phyloP scores from a whole-genome alignment of 2,888 invertebrate genomes.

The Zygaena filipendulae region DNA sequence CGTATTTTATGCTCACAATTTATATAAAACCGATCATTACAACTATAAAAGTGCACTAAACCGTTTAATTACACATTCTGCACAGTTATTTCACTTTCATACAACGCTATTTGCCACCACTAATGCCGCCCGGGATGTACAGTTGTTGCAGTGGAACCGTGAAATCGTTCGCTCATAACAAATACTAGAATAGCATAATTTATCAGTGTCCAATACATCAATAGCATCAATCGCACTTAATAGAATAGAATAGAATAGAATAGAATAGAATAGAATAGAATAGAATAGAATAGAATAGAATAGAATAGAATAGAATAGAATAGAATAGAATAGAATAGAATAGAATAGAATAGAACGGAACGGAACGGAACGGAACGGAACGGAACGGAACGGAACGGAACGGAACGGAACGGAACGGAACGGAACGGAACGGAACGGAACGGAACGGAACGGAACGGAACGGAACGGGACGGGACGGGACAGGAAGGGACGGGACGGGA shows the following conservation, averaged over 20 bases:
- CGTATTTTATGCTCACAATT: too few species aligned
- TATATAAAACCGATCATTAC: neutral
- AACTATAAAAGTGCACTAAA: neutral
- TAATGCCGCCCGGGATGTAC: too few species aligned
- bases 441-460: too few species aligned
- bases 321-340: neutral
- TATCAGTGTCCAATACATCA: too few species aligned
- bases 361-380: neutral
- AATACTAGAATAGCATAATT: too few species aligned
- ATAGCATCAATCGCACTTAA: too few species aligned
- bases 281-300: slow-evolving; percentile 1
- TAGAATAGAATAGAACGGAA: neutral
- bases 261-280: slow-evolving; percentile 1
- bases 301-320: slow-evolving; percentile 1
- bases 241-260: slow-evolving; percentile 2
- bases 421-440: too few species aligned
- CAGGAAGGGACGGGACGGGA: too few species aligned
- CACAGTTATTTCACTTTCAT: neutral
- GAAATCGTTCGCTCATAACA: too few species aligned
- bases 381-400: slow-evolving; percentile 1
- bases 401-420: too few species aligned
- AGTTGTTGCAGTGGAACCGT: too few species aligned
- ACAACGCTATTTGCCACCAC: neutral
- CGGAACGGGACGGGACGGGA: too few species aligned
- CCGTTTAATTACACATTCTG: neutral